Conservation (phyloP, 2,113 vertebrate genomes). For the Passer domesticus region DNA sequence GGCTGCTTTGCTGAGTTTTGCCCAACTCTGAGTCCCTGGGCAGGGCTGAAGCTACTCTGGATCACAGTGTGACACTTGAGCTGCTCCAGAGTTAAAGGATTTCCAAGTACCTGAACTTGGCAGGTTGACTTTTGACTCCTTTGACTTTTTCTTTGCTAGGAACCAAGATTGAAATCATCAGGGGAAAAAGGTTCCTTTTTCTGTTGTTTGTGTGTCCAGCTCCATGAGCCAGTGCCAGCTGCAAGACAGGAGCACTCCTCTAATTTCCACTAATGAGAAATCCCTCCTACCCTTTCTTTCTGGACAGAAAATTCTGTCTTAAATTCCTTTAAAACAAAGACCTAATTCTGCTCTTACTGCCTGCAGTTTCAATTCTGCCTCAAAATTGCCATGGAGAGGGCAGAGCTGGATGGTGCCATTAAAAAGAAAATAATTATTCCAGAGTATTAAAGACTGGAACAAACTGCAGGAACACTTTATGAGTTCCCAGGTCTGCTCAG, state of each 20-base stretch:
- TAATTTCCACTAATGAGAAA: constrained; percentile 24
- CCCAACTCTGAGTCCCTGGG: neutral
- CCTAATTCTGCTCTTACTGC: neutral
- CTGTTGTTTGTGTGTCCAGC: neutral
- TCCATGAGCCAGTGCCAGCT: neutral
- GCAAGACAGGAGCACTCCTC: neutral
- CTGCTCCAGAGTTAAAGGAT: neutral
- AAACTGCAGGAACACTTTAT: neutral
- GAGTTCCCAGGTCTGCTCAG: neutral
- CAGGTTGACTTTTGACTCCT: neutral
- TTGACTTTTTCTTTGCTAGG: neutral
- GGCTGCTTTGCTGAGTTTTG: neutral
- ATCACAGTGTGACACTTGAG: neutral
- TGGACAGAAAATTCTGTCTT: constrained; percentile 14
- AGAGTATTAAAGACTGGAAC: neutral
- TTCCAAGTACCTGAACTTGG: neutral
- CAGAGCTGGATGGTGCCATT: neutral
- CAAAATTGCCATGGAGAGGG: neutral
- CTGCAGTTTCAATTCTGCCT: neutral
- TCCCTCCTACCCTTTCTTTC: neutral
- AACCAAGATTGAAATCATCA: neutral
- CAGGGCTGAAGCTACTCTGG: neutral
- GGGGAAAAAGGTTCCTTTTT: neutral
- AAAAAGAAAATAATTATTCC: neutral
- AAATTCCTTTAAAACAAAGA: constrained; percentile 43